These are phyloP conservation scores for Phrynocephalus vlangalii DNA, from an alignment of 2,797 vertebrate species.

Conservation along the genomic window DNA sequence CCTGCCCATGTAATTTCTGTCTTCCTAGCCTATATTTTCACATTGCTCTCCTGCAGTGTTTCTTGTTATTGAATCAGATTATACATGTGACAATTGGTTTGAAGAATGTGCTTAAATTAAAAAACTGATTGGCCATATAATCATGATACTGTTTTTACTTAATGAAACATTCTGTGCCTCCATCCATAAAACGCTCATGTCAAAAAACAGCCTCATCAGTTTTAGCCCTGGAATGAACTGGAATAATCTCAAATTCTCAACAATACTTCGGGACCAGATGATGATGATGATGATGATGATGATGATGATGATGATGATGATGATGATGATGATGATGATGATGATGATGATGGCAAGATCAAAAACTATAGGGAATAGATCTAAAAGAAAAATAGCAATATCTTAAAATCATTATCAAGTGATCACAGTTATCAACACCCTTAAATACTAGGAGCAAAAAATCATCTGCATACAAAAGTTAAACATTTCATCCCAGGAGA, in stretches of 20 bases:
- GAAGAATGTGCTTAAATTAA: slow-evolving; percentile 15
- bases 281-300: too few relatives aligned
- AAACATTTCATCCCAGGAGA: too few relatives aligned
- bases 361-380: too few relatives aligned
- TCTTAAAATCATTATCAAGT: too few relatives aligned
- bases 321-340: too few relatives aligned
- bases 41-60: slow-evolving; percentile 53
- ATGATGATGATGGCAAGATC: too few relatives aligned
- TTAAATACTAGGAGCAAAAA: too few relatives aligned
- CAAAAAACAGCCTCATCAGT: neutral
- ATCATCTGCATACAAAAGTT: too few relatives aligned
- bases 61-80: slow-evolving; percentile 29
- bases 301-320: too few relatives aligned
- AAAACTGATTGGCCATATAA: neutral
- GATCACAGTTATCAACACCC: too few relatives aligned
- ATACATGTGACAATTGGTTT: neutral
- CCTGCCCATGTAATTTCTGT: slow-evolving; percentile 45
- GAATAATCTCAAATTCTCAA: neutral
- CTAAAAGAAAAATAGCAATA: too few relatives aligned
- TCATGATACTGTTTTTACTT: neutral
- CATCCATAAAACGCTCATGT: neutral
- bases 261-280: too few relatives aligned
- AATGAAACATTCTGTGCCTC: neutral
- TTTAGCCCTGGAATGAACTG: neutral
- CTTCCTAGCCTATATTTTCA: slow-evolving; percentile 55